Evolutionary conservation across 1,140 invertebrate genomes (phyloP), one percentile per base, ranked within the genome.

Genomic region (Wiebesia pumilae): DNA sequence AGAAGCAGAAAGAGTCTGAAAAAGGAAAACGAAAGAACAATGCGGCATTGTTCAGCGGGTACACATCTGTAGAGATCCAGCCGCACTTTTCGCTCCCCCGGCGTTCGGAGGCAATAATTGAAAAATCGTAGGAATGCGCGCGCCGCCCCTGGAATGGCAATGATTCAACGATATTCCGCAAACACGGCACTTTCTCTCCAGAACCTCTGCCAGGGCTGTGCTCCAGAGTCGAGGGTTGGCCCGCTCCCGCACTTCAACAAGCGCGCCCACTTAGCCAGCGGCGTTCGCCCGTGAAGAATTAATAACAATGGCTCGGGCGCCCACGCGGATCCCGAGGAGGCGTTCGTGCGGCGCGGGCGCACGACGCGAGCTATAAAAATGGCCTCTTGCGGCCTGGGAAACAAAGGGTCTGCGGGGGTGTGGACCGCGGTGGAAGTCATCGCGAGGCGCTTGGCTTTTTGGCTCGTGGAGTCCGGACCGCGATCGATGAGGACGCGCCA

Each of bases 161-260:
- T 87, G 86, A 87, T 87, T 87, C 86, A 81, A 84, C 86, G 83
- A 77, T 81, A 87, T 84, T 87, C 86, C 40, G 83, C 86, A 87
- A 87, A 87, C 78, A 84, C n/a, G 35, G 83, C 78, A 30, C 43
- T 84, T 84, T 84, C 67, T 78, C n/a, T 12, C 9, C 24, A 21
- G 0, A 12, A 51, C 1, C 7, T n/a, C 21, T 3, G 54, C 14
- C 75, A 10, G 10, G 30, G 19, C 19, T 80, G 51, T 24, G 7
- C 38, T 19, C 14, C 24, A 19, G 0, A 40, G 4, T 21, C n/a
- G 69, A 1, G 38, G 40, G 43, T 3, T 35, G 47, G 14, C n/a
- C n/a, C 12, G 43, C 30, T 16, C 43, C 43, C 43, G 47, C 54
- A 16, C 35, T 75, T 82, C 62, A 51, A 86, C 79, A 77, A 65